Percentiles rank a stretch among this genome's conserved stretches.
Evolutionary conservation across 2,113 vertebrate species (phyloP).

Genomic region (Balaenoptera acutorostrata): DNA sequence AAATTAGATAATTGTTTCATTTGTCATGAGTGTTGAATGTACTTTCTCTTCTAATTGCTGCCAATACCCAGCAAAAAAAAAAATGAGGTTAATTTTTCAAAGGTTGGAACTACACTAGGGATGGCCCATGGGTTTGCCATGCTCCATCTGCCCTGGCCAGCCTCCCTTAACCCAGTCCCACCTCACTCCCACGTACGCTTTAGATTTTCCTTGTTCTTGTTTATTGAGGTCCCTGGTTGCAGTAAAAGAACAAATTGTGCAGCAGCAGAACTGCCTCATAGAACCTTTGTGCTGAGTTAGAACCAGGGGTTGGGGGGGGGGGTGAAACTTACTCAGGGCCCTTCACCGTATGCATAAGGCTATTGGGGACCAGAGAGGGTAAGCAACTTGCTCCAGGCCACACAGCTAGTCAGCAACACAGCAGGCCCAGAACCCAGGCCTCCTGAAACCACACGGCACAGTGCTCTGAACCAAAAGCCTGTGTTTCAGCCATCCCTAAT

Average conservation of each 20-base stretch:
- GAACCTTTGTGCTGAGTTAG: not conserved
- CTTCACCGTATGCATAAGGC: not conserved
- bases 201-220: not conserved
- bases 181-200: fast-evolving
- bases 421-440: not conserved
- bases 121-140: not conserved
- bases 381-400: not conserved
- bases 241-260: not conserved
- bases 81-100: not conserved
- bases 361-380: not conserved
- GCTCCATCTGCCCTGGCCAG: not conserved
- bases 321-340: not conserved
- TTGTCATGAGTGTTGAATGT: not conserved
- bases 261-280: not conserved
- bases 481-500: not conserved
- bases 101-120: not conserved
- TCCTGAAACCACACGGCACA: not conserved
- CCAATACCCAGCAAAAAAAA: not conserved
- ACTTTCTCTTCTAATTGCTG: not conserved
- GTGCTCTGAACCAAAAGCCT: not conserved
- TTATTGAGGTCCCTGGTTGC: not conserved
- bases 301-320: not conserved
- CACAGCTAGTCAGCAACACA: not conserved
- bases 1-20: not conserved
- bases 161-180: not conserved